A percentile compares a stretch with the other conserved stretches of the same genome.
These are phyloP conservation scores for Acomys russatus DNA, from an alignment of 2,797 vertebrate genomes.

Conservation along the genomic window DNA sequence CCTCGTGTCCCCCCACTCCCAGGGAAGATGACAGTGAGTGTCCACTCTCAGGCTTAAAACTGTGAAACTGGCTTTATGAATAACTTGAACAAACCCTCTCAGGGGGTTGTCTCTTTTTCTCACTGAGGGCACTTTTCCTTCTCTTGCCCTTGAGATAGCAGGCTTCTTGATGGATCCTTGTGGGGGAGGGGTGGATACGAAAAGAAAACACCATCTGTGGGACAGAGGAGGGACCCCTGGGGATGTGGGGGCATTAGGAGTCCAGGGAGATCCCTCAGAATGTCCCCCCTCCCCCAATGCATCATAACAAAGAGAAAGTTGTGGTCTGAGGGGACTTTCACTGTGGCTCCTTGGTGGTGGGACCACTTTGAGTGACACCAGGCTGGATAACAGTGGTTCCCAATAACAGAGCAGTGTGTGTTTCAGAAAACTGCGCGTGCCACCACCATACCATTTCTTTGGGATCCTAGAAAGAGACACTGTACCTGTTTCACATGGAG, in stretches of 20 bases:
- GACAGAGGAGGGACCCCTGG: background rate
- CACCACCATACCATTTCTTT: background rate
- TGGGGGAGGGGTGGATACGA: no score
- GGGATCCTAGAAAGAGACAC: background rate
- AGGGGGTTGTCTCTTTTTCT: background rate
- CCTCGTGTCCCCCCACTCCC: background rate
- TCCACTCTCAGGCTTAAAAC: background rate
- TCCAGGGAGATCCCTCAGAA: constrained; percentile 44
- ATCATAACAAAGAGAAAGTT: constrained; percentile 53
- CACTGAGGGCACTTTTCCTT: background rate
- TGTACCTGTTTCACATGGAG: background rate
- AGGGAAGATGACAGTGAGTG: background rate
- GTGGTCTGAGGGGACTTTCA: constrained; percentile 56
- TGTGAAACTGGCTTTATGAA: background rate
- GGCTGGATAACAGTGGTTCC: background rate
- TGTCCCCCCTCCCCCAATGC: background rate
- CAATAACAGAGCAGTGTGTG: rapidly evolving
- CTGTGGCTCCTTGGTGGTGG: background rate
- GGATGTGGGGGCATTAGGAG: background rate
- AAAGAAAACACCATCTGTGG: background rate
- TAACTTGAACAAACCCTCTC: background rate
- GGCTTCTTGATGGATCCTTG: background rate
- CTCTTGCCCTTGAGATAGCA: background rate
- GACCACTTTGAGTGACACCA: background rate
- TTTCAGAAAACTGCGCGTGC: rapidly evolving